Conservation (phyloP, 2,113 vertebrate genomes). For the Zootoca vivipara region DNA sequence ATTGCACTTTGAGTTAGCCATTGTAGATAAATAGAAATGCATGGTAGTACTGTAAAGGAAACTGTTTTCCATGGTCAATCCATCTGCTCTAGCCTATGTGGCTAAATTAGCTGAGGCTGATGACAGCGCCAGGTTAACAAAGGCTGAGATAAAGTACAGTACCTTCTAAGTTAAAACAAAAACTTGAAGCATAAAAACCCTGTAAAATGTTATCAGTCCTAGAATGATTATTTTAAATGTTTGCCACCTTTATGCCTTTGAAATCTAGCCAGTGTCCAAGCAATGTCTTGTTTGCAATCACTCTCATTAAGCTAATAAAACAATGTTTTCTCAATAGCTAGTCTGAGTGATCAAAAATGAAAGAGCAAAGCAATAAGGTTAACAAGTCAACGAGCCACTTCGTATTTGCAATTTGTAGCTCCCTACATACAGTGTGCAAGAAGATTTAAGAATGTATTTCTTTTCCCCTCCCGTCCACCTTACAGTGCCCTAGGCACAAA, state of each 20-base stretch:
- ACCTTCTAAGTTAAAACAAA: background rate
- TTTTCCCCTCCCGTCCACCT: background rate
- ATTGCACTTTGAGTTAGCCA: background rate
- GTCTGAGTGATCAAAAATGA: background rate
- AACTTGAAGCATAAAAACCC: slow-evolving; percentile 10
- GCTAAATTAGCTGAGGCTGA: too few species aligned
- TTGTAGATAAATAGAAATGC: slow-evolving; percentile 42
- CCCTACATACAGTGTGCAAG: background rate
- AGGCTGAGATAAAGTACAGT: too few species aligned
- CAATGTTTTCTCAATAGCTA: background rate
- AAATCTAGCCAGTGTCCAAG: background rate
- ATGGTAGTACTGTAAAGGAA: slow-evolving; percentile 1
- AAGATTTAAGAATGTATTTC: background rate
- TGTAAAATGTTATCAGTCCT: background rate
- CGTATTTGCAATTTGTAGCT: background rate
- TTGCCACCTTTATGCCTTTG: background rate
- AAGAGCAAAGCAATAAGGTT: background rate
- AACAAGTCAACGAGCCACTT: background rate
- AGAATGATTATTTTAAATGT: background rate
- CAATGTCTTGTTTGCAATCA: background rate
- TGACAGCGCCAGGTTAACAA: too few species aligned
- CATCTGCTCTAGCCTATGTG: too few species aligned
- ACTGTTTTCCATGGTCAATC: too few species aligned
- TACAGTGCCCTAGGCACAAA: background rate
- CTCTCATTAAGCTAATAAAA: background rate